Evolutionary conservation across 2,113 vertebrate species (phyloP), one percentile per base, ranked within the genome.

Genomic region (Nipponia nippon): DNA sequence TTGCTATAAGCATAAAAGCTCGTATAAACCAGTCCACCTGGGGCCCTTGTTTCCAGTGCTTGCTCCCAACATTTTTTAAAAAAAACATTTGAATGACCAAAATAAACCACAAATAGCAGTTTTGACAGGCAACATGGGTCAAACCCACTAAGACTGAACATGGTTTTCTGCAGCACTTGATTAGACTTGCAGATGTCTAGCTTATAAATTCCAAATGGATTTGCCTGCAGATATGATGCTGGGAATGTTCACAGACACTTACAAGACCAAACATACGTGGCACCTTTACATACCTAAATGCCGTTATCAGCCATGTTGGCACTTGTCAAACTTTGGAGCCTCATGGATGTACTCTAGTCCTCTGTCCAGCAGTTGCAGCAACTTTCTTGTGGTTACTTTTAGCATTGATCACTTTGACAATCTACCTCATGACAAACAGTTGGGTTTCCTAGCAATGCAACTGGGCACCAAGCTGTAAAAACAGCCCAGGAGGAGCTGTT

Each of bases 231-330:
- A 88, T 86, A 52, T 58, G 46, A 77, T 23, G 26, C 25, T 55
- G 32, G 30, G 21, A 91, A 75, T 16, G 11, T 52, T 78, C 38
- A 46, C 13, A 87, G 50, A 40, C 25, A 61, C 44, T 12, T 86
- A 34, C 5, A 73, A 78, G 9, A 40, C 11, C 36, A 83, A 46
- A 50, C 0, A 2, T 30, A 65, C 23, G 13, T 1, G 2, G 17
- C 12, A 70, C 5, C 34, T 80, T 90, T 42, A 79, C 0, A 16
- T 30, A 72, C 21, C 7, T 59, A 52, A 49, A 40, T 13, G 15
- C 19, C 11, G 7, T 7, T 0, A 0, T 27, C 42, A 67, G 21
- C 10, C 34, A 94, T 59, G 10, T 2, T 42, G 34, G 32, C 49
- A 91, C 5, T 58, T 70, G 11, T 7, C 59, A 81, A 81, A 23